phyloP scores from a whole-genome alignment of 2,113 vertebrate genomes.

The Triplophysa siluroides region DNA sequence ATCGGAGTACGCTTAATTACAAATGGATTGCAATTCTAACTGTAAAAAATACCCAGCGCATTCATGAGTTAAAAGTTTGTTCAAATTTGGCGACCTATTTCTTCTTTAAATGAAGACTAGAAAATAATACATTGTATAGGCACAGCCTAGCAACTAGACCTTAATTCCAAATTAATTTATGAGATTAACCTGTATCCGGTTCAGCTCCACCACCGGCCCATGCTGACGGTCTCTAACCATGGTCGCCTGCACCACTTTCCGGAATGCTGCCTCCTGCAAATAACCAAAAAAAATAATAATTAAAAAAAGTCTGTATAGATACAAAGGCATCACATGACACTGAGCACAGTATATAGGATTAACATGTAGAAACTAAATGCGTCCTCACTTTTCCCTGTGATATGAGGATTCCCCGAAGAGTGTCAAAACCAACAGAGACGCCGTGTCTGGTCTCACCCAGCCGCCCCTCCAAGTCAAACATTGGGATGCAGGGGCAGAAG shows the following conservation, averaged over 20 bases:
- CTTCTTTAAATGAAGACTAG: neutral
- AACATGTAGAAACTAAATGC: neutral
- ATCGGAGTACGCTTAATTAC: no score
- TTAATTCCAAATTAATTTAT: no score
- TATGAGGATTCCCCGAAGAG: conserved; percentile 91
- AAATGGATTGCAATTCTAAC: no score
- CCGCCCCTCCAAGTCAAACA: conserved; percentile 96
- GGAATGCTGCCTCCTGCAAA: conserved; percentile 93
- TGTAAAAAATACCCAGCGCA: no score
- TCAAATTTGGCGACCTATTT: no score
- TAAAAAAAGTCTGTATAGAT: neutral
- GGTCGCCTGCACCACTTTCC: conserved; percentile 97
- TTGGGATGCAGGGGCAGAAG: conserved; percentile 98
- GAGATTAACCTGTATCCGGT: conserved; percentile 89
- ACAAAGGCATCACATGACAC: neutral
- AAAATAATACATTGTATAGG: conserved; percentile 1
- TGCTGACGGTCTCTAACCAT: conserved; percentile 98
- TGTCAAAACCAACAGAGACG: conserved; percentile 91
- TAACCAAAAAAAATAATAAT: neutral
- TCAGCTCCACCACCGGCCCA: conserved; percentile 95
- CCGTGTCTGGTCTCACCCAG: conserved; percentile 91
- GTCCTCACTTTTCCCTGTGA: conserved; percentile 93
- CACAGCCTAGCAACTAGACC: neutral
- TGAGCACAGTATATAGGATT: no score
- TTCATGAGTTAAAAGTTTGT: no score